phyloP scores from a whole-genome alignment of 1,140 invertebrate species.

The Psix sp. region DNA sequence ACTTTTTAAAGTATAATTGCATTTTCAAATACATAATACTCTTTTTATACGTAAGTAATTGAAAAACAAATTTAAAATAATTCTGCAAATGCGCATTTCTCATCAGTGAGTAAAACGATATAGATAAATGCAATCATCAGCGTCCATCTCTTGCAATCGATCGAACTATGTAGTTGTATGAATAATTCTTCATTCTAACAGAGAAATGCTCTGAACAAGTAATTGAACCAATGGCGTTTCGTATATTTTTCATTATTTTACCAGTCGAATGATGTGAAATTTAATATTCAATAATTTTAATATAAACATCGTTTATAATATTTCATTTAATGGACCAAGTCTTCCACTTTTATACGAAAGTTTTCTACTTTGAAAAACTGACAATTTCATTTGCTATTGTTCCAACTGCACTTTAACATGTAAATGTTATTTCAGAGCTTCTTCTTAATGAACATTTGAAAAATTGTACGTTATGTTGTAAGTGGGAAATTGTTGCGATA shows the following conservation, averaged over 20 bases:
- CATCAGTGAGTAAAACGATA: conserved; percentile 5
- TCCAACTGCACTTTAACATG: not conserved
- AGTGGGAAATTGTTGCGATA: conserved; percentile 18
- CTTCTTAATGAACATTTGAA: conserved; percentile 18
- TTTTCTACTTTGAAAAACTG: not conserved
- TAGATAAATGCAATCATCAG: conserved; percentile 14
- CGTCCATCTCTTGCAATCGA: conserved; percentile 43
- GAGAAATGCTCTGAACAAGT: conserved; percentile 51
- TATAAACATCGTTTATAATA: conserved; percentile 1
- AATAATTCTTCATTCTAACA: conserved; percentile 42
- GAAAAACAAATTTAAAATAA: conserved; percentile 7
- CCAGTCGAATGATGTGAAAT: not conserved
- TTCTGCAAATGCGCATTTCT: conserved; percentile 37
- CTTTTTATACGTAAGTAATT: not conserved
- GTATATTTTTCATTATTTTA: not conserved
- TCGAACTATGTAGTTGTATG: conserved; percentile 45
- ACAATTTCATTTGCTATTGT: not conserved
- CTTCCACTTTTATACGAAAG: conserved; percentile 19
- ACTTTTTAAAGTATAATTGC: no score
- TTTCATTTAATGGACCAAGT: conserved; percentile 12
- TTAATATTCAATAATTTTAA: not conserved
- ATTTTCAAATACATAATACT: not conserved
- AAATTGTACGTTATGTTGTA: conserved; percentile 44
- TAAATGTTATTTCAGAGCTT: conserved; percentile 31
- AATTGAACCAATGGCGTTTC: not conserved